Evolutionary conservation across 1,140 invertebrate genomes (phyloP).

Genomic region (Eriocheir sinensis): DNA sequence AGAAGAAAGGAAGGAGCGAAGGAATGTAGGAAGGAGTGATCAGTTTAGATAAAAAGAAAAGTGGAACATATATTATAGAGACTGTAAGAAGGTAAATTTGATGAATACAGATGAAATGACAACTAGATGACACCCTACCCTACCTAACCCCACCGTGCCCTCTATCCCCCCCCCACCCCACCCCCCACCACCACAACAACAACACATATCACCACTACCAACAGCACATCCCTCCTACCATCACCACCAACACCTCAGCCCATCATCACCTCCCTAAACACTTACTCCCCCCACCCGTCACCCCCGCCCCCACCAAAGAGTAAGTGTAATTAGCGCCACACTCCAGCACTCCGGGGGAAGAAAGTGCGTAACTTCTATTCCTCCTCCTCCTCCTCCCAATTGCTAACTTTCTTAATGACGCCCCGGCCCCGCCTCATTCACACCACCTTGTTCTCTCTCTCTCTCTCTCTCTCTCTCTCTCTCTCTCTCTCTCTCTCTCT

Average conservation of each 20-base stretch:
- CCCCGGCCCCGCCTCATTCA: neutral
- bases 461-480: conserved; percentile 8
- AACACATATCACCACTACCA: no score
- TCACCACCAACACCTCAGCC: neutral
- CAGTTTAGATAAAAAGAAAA: neutral
- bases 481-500: neutral
- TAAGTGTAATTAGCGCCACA: conserved; percentile 5
- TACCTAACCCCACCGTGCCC: no score
- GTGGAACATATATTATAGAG: no score
- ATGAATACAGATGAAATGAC: no score
- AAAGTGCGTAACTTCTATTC: conserved; percentile 25
- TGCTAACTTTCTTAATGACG: conserved; percentile 16
- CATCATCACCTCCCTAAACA: no score
- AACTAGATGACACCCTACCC: no score
- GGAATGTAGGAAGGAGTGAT: neutral
- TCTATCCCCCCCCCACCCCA: no score
- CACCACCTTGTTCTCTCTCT: conserved; percentile 22
- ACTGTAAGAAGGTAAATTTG: no score
- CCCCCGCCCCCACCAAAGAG: neutral
- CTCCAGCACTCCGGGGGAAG: conserved; percentile 9
- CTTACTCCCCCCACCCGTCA: no score
- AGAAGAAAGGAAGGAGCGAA: neutral
- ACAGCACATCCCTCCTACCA: neutral
- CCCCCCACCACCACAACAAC: no score
- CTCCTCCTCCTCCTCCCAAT: neutral